Evolutionary conservation across 2,888 invertebrate species (phyloP).

Genomic region (Neoascia interrupta): DNA sequence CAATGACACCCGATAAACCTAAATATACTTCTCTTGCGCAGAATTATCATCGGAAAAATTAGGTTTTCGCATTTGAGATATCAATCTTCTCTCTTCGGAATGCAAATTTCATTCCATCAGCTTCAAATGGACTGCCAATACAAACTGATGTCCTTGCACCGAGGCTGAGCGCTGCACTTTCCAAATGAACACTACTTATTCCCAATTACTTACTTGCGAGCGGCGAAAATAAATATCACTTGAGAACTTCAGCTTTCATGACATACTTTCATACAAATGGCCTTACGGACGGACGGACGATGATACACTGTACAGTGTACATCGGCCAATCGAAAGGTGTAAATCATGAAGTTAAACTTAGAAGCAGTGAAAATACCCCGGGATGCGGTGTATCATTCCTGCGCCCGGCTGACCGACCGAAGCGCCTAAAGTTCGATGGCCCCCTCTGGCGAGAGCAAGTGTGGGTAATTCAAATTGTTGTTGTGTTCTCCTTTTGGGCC

Average conservation of each 20-base stretch:
- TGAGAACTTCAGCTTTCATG: not conserved
- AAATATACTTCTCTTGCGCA: not conserved
- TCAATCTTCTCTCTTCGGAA: slow-evolving; percentile 56
- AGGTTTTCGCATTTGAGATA: slow-evolving; percentile 43
- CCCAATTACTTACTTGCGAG: slow-evolving; percentile 65
- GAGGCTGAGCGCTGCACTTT: too few relatives aligned
- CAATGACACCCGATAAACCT: slow-evolving; percentile 51
- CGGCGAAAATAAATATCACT: slow-evolving; percentile 60
- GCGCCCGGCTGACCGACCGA: slow-evolving; percentile 10
- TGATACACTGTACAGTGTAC: slow-evolving; percentile 24
- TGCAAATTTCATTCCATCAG: slow-evolving; percentile 52
- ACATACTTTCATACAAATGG: not conserved
- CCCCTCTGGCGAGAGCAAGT: slow-evolving; percentile 28
- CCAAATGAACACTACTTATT: too few relatives aligned
- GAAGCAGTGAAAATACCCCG: slow-evolving; percentile 32
- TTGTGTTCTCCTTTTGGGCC: slow-evolving; percentile 53
- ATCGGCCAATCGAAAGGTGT: slow-evolving; percentile 51
- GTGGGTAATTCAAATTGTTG: slow-evolving; percentile 34
- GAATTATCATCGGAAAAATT: slow-evolving; percentile 51
- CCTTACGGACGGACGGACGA: not conserved
- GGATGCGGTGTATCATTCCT: slow-evolving; percentile 34
- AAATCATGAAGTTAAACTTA: slow-evolving; percentile 67
- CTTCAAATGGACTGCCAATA: slow-evolving; percentile 31
- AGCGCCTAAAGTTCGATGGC: slow-evolving; percentile 45
- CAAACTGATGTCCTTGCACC: too few relatives aligned